These are phyloP conservation scores for Melozone crissalis DNA, from an alignment of 2,113 vertebrate species.

Conservation along the genomic window DNA sequence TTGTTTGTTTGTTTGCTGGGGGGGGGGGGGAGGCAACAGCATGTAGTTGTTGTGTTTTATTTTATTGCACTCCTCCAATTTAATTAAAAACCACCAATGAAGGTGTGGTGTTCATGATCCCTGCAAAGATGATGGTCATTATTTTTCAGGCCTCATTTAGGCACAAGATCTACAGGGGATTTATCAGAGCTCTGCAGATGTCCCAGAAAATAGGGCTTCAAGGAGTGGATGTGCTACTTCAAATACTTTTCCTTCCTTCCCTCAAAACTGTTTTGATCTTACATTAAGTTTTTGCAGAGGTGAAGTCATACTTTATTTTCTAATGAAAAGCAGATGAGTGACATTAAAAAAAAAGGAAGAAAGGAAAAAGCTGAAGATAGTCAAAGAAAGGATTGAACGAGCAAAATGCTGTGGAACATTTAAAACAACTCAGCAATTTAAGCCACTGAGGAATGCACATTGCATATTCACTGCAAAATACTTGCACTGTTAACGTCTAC, in stretches of 20 bases:
- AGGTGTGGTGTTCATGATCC: not conserved
- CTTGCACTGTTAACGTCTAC: slow-evolving; percentile 7
- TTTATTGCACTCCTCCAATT: not conserved
- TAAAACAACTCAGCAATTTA: slow-evolving; percentile 15
- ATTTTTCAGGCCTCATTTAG: not conserved
- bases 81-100: not conserved
- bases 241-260: slow-evolving; percentile 1
- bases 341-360: not conserved
- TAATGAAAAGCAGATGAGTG: slow-evolving; percentile 60
- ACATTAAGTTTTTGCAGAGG: not conserved
- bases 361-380: not conserved
- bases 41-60: not conserved
- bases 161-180: not conserved
- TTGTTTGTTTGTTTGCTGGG: too few species aligned
- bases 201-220: slow-evolving; percentile 5
- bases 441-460: slow-evolving; percentile 30
- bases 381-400: slow-evolving; percentile 3
- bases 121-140: not conserved
- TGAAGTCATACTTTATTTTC: slow-evolving; percentile 43
- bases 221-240: not conserved
- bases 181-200: slow-evolving; percentile 5
- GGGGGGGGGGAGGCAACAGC: fast-evolving
- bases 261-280: not conserved
- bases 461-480: slow-evolving; percentile 26
- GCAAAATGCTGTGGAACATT: not conserved